A percentile compares a stretch with the other conserved stretches of the same genome.
These are phyloP conservation scores for Aratinga solstitialis DNA, from an alignment of 2,797 vertebrate species.

Conservation along the genomic window DNA sequence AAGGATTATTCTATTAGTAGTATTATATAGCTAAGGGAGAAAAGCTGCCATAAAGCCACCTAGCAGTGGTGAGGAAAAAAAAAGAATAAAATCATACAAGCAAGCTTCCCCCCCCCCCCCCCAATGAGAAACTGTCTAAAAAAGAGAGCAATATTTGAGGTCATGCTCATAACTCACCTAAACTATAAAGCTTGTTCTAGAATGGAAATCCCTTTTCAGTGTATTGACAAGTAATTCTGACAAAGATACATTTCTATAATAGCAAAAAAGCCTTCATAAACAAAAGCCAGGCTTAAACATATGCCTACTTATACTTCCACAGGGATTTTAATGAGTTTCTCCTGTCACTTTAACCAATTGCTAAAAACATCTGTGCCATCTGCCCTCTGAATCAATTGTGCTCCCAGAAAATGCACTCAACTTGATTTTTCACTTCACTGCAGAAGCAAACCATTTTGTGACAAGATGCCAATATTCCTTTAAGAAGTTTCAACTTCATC, in stretches of 20 bases:
- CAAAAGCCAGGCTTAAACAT: background rate
- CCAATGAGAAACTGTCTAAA: background rate
- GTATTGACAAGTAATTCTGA: background rate
- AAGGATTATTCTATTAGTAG: background rate
- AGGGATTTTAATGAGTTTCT: slow-evolving; percentile 1
- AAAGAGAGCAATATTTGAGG: background rate
- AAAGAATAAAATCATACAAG: background rate
- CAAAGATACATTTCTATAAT: background rate
- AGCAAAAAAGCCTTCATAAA: background rate
- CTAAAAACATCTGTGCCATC: slow-evolving; percentile 21
- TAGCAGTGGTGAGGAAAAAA: background rate
- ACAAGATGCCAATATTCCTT: background rate
- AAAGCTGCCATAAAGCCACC: background rate
- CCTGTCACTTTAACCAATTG: slow-evolving; percentile 14
- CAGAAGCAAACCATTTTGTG: background rate
- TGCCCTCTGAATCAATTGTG: background rate
- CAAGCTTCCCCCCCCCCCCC: background rate
- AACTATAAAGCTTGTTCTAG: background rate
- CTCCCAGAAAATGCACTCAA: background rate
- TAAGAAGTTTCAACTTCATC: background rate
- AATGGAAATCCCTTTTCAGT: too few relatives aligned
- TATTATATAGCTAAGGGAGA: background rate
- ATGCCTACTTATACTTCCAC: background rate
- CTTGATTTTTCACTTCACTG: background rate
- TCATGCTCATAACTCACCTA: background rate